Percentiles rank a stretch among this genome's conserved stretches.
phyloP scores from a whole-genome alignment of 37 sponge, comb jelly and placozoan genomes.

The Aplysina aerophoba region DNA sequence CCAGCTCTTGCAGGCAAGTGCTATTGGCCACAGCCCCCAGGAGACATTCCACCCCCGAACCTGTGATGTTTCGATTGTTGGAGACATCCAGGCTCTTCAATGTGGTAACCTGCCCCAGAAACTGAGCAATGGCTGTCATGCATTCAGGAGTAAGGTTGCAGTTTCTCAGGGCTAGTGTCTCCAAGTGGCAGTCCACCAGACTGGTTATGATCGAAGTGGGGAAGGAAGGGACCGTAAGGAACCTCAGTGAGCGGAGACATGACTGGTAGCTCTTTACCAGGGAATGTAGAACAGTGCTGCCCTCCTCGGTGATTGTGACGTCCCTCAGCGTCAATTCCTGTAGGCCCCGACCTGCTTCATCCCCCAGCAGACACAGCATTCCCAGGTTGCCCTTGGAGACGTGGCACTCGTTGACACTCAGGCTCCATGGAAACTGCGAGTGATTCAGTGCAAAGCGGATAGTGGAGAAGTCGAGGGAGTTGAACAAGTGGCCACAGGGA shows the following conservation, averaged over 20 bases:
- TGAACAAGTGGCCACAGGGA: neutral
- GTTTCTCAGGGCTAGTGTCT: neutral
- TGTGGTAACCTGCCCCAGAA: neutral
- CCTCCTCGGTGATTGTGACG: neutral
- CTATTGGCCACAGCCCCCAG: neutral
- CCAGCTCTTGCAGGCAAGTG: neutral
- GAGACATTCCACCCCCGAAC: neutral
- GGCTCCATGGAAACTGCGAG: neutral
- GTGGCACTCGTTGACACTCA: neutral
- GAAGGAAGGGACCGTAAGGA: neutral
- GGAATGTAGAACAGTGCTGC: neutral
- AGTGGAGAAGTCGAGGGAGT: neutral
- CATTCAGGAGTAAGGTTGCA: constrained; percentile 14
- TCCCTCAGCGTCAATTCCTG: neutral
- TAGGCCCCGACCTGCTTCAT: neutral
- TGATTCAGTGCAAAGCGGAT: constrained; percentile 2
- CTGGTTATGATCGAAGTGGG: neutral
- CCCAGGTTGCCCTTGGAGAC: neutral
- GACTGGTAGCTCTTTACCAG: neutral
- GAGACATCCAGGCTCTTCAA: neutral
- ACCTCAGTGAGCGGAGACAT: neutral
- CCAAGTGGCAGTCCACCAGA: neutral
- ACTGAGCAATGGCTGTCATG: neutral
- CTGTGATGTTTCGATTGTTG: neutral
- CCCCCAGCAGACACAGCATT: neutral